phyloP scores from a whole-genome alignment of 2,113 vertebrate species.

The Corythaeola cristata region DNA sequence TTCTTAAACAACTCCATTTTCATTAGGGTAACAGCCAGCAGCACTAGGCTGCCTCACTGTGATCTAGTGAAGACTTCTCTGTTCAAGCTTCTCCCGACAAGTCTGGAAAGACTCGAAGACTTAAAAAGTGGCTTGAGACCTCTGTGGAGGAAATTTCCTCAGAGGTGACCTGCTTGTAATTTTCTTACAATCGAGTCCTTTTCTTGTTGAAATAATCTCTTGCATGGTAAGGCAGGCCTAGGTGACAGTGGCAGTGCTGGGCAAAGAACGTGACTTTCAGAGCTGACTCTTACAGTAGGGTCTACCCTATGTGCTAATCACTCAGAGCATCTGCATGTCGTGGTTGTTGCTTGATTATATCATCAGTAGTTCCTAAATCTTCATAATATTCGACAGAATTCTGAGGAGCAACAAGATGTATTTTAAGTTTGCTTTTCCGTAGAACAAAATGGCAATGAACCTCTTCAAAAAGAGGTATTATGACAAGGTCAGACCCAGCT shows the following conservation, averaged over 20 bases:
- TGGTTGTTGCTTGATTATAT: not conserved
- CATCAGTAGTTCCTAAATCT: not conserved
- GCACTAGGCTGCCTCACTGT: not conserved
- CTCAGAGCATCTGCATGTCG: not conserved
- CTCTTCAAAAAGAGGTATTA: not conserved
- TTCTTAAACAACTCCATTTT: not conserved
- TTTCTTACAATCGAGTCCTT: not conserved
- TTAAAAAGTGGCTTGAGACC: not conserved
- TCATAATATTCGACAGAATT: not conserved
- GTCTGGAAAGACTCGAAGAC: not conserved
- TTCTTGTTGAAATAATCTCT: not conserved
- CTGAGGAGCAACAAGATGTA: not conserved
- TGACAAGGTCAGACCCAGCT: not conserved
- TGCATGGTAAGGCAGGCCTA: not conserved
- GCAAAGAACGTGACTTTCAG: conserved; percentile 30
- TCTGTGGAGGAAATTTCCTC: not conserved
- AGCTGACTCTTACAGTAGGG: not conserved
- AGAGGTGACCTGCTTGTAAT: not conserved
- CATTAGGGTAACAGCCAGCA: not conserved
- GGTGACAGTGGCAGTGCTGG: not conserved
- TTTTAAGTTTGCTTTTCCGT: not conserved
- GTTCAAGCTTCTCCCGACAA: not conserved
- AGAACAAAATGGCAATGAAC: not conserved
- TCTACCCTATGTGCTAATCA: conserved; percentile 23
- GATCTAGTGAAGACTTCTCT: not conserved